These are phyloP conservation scores for Erebia aethiops DNA, from an alignment of 2,888 invertebrate genomes.

Conservation along the genomic window DNA sequence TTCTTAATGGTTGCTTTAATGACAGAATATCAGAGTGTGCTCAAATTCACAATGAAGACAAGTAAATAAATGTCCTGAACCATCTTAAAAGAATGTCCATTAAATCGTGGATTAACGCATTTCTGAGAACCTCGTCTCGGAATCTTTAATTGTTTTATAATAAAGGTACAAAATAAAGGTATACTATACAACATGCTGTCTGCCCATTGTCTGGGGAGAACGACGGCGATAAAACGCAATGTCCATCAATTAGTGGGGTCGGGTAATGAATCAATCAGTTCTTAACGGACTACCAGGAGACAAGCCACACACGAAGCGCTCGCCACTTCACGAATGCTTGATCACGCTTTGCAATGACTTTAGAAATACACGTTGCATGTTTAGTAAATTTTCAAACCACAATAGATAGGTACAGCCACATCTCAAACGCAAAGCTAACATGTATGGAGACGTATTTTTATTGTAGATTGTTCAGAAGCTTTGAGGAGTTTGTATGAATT, in stretches of 20 bases:
- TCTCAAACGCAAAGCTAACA: conserved; percentile 8
- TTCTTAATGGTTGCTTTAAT: not conserved
- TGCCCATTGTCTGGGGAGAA: conserved; percentile 62
- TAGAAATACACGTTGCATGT: conserved; percentile 28
- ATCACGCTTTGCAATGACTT: conserved; percentile 28
- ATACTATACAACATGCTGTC: not conserved
- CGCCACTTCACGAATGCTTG: conserved; percentile 49
- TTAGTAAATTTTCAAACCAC: conserved; percentile 22
- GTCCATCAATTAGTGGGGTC: conserved; percentile 70
- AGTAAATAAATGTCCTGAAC: conserved; percentile 20
- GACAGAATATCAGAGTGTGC: not conserved
- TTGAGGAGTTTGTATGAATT: no score
- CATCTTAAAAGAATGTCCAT: conserved; percentile 6
- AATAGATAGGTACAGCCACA: not conserved
- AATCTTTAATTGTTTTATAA: conserved; percentile 20
- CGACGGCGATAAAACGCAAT: conserved; percentile 31
- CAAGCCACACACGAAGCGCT: conserved; percentile 68
- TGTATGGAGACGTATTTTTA: not conserved
- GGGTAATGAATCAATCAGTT: conserved; percentile 78
- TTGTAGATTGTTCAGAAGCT: not conserved
- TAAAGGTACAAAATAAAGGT: conserved; percentile 17
- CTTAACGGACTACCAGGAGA: conserved; percentile 64
- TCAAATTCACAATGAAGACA: not conserved
- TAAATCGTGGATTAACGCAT: conserved; percentile 10
- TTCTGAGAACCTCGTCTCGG: not conserved